These are phyloP conservation scores for Saimiri boliviensis DNA, from an alignment of 2,113 vertebrate genomes.

Conservation along the genomic window DNA sequence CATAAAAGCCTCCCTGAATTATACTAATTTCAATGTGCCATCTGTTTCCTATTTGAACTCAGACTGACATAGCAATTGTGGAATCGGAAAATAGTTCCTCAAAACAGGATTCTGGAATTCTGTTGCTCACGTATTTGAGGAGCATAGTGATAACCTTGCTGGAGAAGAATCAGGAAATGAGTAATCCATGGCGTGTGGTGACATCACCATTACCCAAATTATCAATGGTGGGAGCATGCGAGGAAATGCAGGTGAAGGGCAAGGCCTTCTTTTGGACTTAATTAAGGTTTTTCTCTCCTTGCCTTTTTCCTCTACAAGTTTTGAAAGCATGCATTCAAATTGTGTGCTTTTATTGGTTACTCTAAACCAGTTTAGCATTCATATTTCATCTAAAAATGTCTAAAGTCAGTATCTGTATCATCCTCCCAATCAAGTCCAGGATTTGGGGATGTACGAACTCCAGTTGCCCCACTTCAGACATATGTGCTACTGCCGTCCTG, in stretches of 20 bases:
- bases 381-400: background rate
- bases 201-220: background rate
- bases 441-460: too few species aligned
- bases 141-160: background rate
- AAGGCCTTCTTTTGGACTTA: background rate
- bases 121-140: constrained; percentile 7
- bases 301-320: background rate
- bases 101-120: constrained; percentile 3
- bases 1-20: constrained; percentile 27
- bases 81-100: constrained; percentile 22
- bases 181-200: background rate
- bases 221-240: background rate
- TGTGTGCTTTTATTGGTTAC: background rate
- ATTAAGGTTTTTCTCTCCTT: background rate
- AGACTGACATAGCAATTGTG: background rate
- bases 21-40: constrained; percentile 34
- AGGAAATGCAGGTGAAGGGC: background rate
- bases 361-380: background rate
- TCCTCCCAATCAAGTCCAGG: background rate
- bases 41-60: constrained; percentile 55
- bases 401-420: background rate
- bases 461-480: background rate
- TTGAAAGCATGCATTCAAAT: background rate
- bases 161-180: background rate
- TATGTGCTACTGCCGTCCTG: background rate